Percentiles rank a stretch among this genome's conserved stretches.
Conservation (phyloP, 2,797 vertebrate species). For the Alcedo atthis region DNA sequence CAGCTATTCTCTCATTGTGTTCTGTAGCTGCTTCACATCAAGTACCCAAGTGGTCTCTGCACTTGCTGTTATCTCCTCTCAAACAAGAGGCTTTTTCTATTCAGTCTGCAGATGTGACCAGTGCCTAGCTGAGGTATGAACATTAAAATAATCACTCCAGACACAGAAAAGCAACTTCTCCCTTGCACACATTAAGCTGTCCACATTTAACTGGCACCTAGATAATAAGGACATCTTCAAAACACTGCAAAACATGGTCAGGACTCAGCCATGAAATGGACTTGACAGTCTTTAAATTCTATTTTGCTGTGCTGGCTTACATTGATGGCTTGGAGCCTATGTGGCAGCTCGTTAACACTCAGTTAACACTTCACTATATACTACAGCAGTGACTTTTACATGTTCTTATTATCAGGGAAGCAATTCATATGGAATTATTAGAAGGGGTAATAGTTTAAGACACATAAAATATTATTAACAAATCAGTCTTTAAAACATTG, state of each 20-base stretch:
- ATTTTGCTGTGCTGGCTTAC: slow-evolving; percentile 66
- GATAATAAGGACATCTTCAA: slow-evolving; percentile 67
- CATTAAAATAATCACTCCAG: neutral
- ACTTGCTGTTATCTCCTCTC: neutral
- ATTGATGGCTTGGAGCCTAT: slow-evolving; percentile 51
- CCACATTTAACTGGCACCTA: slow-evolving; percentile 57
- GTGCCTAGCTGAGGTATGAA: neutral
- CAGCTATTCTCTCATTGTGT: neutral
- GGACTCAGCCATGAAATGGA: slow-evolving; percentile 43
- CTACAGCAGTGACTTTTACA: slow-evolving; percentile 67
- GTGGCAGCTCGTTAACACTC: slow-evolving; percentile 77
- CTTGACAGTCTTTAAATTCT: slow-evolving; percentile 65
- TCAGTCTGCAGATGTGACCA: neutral
- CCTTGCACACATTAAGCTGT: neutral
- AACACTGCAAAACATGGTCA: slow-evolving; percentile 60
- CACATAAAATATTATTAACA: slow-evolving; percentile 60
- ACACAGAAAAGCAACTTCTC: neutral
- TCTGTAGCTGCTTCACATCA: slow-evolving; percentile 13
- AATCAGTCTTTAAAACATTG: neutral
- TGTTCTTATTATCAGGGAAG: slow-evolving; percentile 74
- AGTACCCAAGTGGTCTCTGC: neutral
- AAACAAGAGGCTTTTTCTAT: neutral
- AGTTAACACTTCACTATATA: slow-evolving; percentile 74
- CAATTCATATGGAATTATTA: slow-evolving; percentile 65
- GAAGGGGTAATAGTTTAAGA: slow-evolving; percentile 67